These are phyloP conservation scores for Drosophila anomalata DNA, from an alignment of 2,888 invertebrate genomes.

Conservation along the genomic window DNA sequence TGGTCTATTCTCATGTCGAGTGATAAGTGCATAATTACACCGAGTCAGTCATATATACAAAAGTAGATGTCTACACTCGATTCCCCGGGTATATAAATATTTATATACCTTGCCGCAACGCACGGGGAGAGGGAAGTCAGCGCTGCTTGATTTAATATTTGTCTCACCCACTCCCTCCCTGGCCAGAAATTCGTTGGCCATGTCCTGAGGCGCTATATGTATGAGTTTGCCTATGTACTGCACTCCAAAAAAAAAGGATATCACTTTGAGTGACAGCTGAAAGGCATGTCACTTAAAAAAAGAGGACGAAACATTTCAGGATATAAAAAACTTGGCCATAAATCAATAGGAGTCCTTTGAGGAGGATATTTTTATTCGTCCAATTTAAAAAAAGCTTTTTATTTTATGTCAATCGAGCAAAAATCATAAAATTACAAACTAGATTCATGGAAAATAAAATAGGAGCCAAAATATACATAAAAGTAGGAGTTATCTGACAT, in stretches of 20 bases:
- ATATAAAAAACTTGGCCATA: neutral
- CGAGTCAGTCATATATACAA: slow-evolving; percentile 5
- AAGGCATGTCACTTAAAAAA: slow-evolving; percentile 1
- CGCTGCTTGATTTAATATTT: slow-evolving; percentile 68
- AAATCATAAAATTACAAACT: too few relatives aligned
- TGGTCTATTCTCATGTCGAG: slow-evolving; percentile 32
- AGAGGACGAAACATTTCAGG: neutral
- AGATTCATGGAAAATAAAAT: too few relatives aligned
- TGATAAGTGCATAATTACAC: slow-evolving; percentile 40
- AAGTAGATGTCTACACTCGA: slow-evolving; percentile 10
- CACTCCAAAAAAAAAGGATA: slow-evolving; percentile 17
- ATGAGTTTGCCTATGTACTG: slow-evolving; percentile 44
- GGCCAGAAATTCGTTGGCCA: slow-evolving; percentile 45
- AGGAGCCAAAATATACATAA: too few relatives aligned
- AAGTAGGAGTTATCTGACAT: too few relatives aligned
- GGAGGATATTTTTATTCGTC: neutral
- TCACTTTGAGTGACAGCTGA: slow-evolving; percentile 1
- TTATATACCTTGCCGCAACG: slow-evolving; percentile 20
- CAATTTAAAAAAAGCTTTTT: too few relatives aligned
- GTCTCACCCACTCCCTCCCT: slow-evolving; percentile 35
- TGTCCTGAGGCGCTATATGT: slow-evolving; percentile 44
- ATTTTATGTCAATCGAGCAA: too few relatives aligned
- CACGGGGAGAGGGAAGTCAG: slow-evolving; percentile 8
- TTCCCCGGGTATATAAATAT: slow-evolving; percentile 28
- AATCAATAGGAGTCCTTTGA: neutral